phyloP scores from a whole-genome alignment of 2,888 invertebrate species.

The Theodoxus fluviatilis region DNA sequence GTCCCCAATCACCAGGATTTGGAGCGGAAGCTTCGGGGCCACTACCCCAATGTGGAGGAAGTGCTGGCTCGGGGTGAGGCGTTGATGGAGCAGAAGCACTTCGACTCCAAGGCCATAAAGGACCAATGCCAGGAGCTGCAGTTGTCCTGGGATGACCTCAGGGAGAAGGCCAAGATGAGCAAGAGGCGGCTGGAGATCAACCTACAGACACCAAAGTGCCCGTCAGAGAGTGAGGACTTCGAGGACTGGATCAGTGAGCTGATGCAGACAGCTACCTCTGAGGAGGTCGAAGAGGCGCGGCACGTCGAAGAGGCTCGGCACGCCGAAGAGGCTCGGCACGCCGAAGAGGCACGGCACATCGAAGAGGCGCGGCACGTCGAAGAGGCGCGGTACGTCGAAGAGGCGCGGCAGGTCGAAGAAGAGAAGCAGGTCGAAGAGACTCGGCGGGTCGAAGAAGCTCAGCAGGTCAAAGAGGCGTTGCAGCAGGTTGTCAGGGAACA shows the following conservation, averaged over 20 bases:
- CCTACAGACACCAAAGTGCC: slow-evolving; percentile 82
- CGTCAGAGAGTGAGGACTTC: slow-evolving; percentile 76
- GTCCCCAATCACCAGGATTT: slow-evolving; percentile 82
- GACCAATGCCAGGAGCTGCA: slow-evolving; percentile 78
- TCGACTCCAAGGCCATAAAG: slow-evolving; percentile 80
- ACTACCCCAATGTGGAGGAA: slow-evolving; percentile 84
- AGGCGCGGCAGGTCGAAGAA: no score
- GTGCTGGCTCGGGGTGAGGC: slow-evolving; percentile 80
- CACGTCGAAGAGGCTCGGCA: no score
- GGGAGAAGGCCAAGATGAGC: slow-evolving; percentile 76
- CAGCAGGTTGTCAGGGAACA: no score
- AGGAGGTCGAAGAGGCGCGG: no score
- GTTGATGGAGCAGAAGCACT: slow-evolving; percentile 80
- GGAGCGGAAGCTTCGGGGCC: slow-evolving; percentile 85
- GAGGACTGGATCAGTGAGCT: slow-evolving; percentile 96
- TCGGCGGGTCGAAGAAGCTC: no score
- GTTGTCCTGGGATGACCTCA: slow-evolving; percentile 77
- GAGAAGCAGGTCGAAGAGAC: no score
- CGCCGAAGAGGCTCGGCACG: no score
- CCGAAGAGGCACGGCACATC: no score
- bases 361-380: no score
- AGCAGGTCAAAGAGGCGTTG: no score
- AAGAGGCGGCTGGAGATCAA: slow-evolving; percentile 83
- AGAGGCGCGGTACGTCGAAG: no score
- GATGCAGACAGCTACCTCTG: slow-evolving; percentile 86